Evolutionary conservation across 2,797 vertebrate genomes (phyloP).

Genomic region (Typhlichthys eigenmanni): DNA sequence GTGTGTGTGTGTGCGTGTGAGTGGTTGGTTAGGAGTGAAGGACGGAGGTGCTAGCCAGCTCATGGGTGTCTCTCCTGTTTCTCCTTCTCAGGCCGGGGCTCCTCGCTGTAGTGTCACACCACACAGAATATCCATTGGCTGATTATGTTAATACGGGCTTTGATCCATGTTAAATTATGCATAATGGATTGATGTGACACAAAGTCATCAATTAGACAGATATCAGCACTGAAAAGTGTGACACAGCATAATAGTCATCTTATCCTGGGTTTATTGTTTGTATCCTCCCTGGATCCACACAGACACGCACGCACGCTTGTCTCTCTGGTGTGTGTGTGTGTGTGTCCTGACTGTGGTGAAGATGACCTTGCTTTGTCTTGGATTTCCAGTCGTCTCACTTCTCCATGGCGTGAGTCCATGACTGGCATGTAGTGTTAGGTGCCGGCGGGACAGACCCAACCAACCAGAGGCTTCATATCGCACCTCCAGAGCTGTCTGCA

Average conservation of each 20-base stretch:
- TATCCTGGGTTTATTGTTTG: constrained; percentile 42
- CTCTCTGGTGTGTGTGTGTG: background rate
- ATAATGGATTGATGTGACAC: constrained; percentile 86
- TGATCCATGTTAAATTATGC: constrained; percentile 88
- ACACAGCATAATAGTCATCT: constrained; percentile 70
- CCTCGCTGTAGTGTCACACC: constrained; percentile 75
- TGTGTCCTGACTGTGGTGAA: constrained; percentile 23
- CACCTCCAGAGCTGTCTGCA: constrained; percentile 72
- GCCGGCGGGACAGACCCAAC: constrained; percentile 52
- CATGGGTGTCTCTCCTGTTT: constrained; percentile 70
- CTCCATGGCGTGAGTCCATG: constrained; percentile 70
- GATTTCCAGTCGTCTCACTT: constrained; percentile 60
- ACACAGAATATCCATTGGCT: constrained; percentile 80
- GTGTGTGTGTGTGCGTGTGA: constrained; percentile 15
- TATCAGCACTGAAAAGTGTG: constrained; percentile 80
- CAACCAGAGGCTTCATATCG: constrained; percentile 70
- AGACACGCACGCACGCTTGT: background rate
- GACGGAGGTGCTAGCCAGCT: constrained; percentile 67
- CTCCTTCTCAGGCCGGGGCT: constrained; percentile 69
- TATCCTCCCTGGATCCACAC: background rate
- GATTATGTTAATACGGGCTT: constrained; percentile 85
- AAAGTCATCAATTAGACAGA: constrained; percentile 86
- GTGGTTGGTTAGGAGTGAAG: constrained; percentile 15
- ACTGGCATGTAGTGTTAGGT: constrained; percentile 62
- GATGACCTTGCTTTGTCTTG: constrained; percentile 72